A percentile compares a stretch with the other conserved stretches of the same genome.
These are phyloP conservation scores for Desoria tigrina DNA, from an alignment of 2,888 invertebrate species.

Conservation along the genomic window DNA sequence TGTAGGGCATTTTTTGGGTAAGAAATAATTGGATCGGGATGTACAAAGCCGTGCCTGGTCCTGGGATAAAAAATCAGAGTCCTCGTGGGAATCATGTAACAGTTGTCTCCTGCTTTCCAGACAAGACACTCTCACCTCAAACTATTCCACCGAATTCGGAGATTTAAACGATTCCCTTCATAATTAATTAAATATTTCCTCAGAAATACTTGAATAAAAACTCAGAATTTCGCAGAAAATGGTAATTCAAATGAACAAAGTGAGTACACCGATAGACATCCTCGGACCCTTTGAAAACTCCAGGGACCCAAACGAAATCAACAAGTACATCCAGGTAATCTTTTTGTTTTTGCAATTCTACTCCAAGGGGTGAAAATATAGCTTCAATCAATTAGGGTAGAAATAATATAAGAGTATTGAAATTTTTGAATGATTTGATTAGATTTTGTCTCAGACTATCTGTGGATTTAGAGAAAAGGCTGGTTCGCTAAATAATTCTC, in stretches of 20 bases:
- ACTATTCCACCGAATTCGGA: not conserved
- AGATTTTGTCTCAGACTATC: not conserved
- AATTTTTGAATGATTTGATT: not conserved
- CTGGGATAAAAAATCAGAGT: no score
- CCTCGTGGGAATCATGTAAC: not conserved
- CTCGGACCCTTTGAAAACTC: conserved; percentile 4
- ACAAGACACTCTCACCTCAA: conserved; percentile 1
- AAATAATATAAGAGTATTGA: not conserved
- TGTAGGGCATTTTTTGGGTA: no score
- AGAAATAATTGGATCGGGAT: no score
- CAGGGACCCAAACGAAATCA: conserved; percentile 28
- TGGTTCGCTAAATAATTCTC: no score
- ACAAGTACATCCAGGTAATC: conserved; percentile 28
- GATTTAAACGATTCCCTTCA: no score
- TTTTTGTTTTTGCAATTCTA: no score
- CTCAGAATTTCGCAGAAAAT: no score
- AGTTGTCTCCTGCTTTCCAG: not conserved
- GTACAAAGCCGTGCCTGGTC: no score
- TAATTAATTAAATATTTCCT: no score
- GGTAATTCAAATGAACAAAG: conserved; percentile 21
- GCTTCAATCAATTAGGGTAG: not conserved
- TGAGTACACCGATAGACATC: conserved; percentile 11
- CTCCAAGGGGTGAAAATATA: no score
- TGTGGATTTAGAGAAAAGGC: no score
- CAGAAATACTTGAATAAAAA: no score